Base-by-base conservation (phyloP, 2,113 vertebrate genomes). In the Pampusana beccarii region DNA sequence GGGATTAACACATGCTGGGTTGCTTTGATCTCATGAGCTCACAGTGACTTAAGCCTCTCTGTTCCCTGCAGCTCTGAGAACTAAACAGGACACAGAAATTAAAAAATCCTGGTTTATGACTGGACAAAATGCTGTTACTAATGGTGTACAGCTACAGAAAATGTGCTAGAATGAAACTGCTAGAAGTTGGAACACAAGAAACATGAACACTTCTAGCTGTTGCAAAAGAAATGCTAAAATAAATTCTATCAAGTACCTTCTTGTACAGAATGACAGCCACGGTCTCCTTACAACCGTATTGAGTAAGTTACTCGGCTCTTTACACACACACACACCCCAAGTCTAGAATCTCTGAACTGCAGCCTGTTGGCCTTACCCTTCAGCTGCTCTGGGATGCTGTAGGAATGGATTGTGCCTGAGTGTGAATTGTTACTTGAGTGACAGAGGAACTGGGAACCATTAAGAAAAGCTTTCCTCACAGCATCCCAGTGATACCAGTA, bases 381-480 rank as follows among this genome's bases (percentile, higher is more conserved):
- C 36, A 14, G 50, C 51, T 46, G 11, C 8, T 16, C 31, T 15
- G 29, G 31, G 24, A 5, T 25, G 24, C 20, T 8, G 21, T 1
- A 40, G 51, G n/a, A 53, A 54, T 2, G 9, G 34, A 13, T 4
- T 42, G 33, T 15, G 6, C 79, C 3, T 0, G 9, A 16, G 34
- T 20, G 57, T 6, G 15, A 70, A 8, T 11, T 40, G 26, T 23
- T 44, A 28, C 24, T 44, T n/a, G 2, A 28, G 65, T 9, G 50
- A 17, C 3, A 36, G n/a, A 54, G 23, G 25, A 69, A 26, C 38
- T 0, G 0, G 38, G 42, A 19, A 24, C 25, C 38, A 7, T 40
- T 34, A 79, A 24, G 36, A 16, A 50, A 38, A 50, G 24, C 11
- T 33, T 54, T 33, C 78, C 33, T 34, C 24, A 34, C 16, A 10